Conservation (phyloP, 1,140 invertebrate species). For the Lucilia sericata region DNA sequence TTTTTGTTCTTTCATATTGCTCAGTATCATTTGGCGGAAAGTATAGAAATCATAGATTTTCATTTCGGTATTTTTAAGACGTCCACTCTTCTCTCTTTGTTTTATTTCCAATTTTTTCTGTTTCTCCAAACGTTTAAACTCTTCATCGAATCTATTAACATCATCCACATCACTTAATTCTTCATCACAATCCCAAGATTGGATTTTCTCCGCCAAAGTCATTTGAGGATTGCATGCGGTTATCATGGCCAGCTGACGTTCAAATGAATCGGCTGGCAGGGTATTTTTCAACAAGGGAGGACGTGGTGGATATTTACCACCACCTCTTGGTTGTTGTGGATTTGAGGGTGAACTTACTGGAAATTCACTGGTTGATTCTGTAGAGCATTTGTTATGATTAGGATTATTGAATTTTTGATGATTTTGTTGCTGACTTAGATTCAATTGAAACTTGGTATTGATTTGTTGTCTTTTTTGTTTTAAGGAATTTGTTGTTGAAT, state of each 20-base stretch:
- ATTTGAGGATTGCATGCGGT: slow-evolving; percentile 59
- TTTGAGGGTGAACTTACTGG: slow-evolving; percentile 47
- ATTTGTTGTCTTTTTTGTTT: slow-evolving; percentile 45
- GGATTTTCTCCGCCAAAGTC: slow-evolving; percentile 59
- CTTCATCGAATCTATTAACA: slow-evolving; percentile 58
- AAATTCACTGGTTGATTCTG: slow-evolving; percentile 48
- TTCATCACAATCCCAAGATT: slow-evolving; percentile 52
- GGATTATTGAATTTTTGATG: background rate
- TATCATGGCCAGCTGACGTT: slow-evolving; percentile 56
- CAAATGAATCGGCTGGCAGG: slow-evolving; percentile 58
- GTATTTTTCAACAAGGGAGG: slow-evolving; percentile 58
- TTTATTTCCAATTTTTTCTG: slow-evolving; percentile 20
- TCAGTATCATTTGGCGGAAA: slow-evolving; percentile 53
- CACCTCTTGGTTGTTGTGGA: slow-evolving; percentile 25
- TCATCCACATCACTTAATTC: slow-evolving; percentile 60
- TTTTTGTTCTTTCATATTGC: slow-evolving; percentile 17
- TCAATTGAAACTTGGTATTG: slow-evolving; percentile 40
- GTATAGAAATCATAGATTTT: slow-evolving; percentile 51
- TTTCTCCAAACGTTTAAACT: slow-evolving; percentile 53
- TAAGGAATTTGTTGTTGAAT: slow-evolving; percentile 43
- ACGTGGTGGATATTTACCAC: slow-evolving; percentile 37
- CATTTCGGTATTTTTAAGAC: background rate
- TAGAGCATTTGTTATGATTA: slow-evolving; percentile 42
- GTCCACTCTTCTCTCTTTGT: background rate
- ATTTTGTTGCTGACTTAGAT: slow-evolving; percentile 33